Evolutionary conservation across 2,797 vertebrate genomes (phyloP), one percentile per base, ranked within the genome.

Genomic region (Galagoides demidoff): DNA sequence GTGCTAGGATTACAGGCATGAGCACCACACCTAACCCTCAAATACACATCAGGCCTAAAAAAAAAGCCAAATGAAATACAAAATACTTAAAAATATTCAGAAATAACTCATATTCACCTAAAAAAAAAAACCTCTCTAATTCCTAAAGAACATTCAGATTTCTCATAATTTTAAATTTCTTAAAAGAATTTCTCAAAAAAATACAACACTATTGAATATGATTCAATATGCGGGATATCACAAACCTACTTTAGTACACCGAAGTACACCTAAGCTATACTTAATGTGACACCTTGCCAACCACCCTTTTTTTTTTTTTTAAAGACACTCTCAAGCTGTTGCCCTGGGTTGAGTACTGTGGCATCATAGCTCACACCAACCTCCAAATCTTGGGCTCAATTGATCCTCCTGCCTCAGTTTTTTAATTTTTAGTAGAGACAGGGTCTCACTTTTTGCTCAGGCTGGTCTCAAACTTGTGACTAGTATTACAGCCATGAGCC

Each of bases 21-120:
- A 52, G 12, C 49, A 52, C 49, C 49, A 16, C 14, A 14, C 49
- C 14, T 14, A 52, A 52, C 14, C 14, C 49, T 52, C 14, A 52
- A 52, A 52, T 16, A 52, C 14, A 52, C 49, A 87, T 85, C 59
- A 29, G 39, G 66, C 7, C 29, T 93, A 74, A 74, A 92, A 86
- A 86, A 84, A 90, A 85, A 90, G 76, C 25, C 76, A 90, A 81
- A 90, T 16, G 9, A 93, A 93, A 92, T 13, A 64, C 45, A 3
- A 92, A 39, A 85, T 37, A 49, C 8, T 95, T 78, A 82, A 37
- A 96, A 90, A 94, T 64, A 88, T 17, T 92, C 61, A 77, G 6
- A 92, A 82, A 82, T 45, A 64, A n/a, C 34, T 66, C 22, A 16
- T 73, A 82, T 19, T n/a, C 22, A 93, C 12, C 43, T 66, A 70